Base-by-base conservation (phyloP, 2,888 invertebrate species). In the Neuroscelio doddi region DNA sequence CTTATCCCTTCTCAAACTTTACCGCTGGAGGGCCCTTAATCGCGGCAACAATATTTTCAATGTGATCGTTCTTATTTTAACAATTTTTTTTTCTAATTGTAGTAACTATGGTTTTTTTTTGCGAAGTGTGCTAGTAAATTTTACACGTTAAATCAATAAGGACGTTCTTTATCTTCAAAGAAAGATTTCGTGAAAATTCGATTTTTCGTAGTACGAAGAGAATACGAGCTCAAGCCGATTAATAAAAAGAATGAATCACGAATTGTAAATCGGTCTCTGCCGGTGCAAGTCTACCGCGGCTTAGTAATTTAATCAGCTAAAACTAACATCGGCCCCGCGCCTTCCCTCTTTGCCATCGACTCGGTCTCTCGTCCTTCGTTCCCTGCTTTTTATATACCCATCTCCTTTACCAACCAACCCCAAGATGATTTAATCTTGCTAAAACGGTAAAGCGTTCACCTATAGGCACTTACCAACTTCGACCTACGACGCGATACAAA, bases 241-340 rank as follows among this genome's bases (percentile, higher is more conserved):
- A 81, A 81, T 80, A 79, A 77, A 80, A 76, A 77, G 78, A 77
- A 79, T 76, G 77, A 76, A 80, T 78, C 75, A 77, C 74, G 76
- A 77, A 80, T 80, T 73, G 78, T 76, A 74, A 74, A 74, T 72
- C 73, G 77, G 75, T 74, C 75, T 78, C 74, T 79, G 82, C 76
- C 75, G 64, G 69, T 72, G 80, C 81, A 82, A 78, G 78, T 74
- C 78, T 77, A 74, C 74, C 71, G 73, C 75, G 80, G 82, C 81
- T 80, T 82, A 82, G 83, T 82, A 83, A 83, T 83, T 83, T 84
- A 83, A 84, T 84, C 83, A 82, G 81, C 83, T 83, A 83, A 83
- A 83, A 82, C 83, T 83, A 82, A 82, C 84, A 81, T 80, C 80
- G 69, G 68, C 76, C 73, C 67, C 64, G n/a, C 71, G 49, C 57